A percentile compares a stretch with the other conserved stretches of the same genome.
Evolutionary conservation across 2,888 invertebrate genomes (phyloP).

Genomic region (Oscheius onirici): DNA sequence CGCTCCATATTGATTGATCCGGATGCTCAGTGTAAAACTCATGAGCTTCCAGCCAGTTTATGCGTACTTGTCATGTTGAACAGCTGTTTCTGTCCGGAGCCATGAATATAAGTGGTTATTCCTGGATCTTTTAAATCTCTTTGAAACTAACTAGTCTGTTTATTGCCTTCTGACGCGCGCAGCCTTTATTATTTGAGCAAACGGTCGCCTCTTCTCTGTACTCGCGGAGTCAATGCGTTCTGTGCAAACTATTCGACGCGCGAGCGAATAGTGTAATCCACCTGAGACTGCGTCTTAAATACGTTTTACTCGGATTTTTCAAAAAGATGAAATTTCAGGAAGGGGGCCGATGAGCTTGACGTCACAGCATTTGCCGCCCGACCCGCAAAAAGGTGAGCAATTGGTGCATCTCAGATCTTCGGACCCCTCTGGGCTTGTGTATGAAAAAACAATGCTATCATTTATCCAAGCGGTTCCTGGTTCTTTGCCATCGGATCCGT

Average conservation of each 20-base stretch:
- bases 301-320: neutral
- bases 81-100: constrained; percentile 2
- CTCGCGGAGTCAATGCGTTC: constrained; percentile 20
- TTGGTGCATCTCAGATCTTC: constrained; percentile 8
- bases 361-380: constrained; percentile 20
- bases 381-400: constrained; percentile 24
- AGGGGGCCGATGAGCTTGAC: constrained; percentile 13
- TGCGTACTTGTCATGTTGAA: constrained; percentile 7
- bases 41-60: constrained; percentile 14
- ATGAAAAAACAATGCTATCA: constrained; percentile 21
- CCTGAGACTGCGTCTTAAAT: constrained; percentile 15
- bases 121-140: neutral
- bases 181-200: constrained; percentile 17
- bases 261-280: constrained; percentile 22
- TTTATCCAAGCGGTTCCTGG: neutral
- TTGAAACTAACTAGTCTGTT: constrained; percentile 1
- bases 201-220: constrained; percentile 22
- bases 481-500: neutral
- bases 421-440: neutral
- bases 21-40: constrained; percentile 4
- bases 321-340: constrained; percentile 28
- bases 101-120: neutral
- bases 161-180: constrained; percentile 3
- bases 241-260: constrained; percentile 26
- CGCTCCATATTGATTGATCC: constrained; percentile 17